Evolutionary conservation across 2,797 vertebrate genomes (phyloP), one percentile per base, ranked within the genome.

Genomic region (Acipenser ruthenus): DNA sequence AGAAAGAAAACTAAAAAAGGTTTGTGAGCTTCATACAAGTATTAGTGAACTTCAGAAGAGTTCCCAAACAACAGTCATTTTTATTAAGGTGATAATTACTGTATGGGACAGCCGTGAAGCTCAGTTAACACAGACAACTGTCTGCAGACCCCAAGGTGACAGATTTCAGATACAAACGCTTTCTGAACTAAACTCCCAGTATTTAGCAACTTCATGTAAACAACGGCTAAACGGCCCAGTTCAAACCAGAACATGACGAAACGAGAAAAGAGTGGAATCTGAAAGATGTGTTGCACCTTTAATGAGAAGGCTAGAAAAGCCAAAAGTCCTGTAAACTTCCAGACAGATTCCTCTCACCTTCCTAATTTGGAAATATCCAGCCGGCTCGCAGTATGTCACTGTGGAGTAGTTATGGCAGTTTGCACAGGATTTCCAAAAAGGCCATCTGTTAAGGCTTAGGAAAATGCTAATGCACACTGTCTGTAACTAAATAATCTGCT

Each of bases 401-500:
- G 48, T 60, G 50, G 56, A 58, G 50, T 49, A 58, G 50, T 49
- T 49, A 49, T 55, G 13, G 9, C 10, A 15, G 18, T 60, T 64
- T 51, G 62, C 52, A 60, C 52, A 62, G 60, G 7, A 55, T 55
- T 56, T 56, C 52, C 65, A 59, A 63, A 70, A 67, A 58, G 23
- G 55, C 62, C 66, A 65, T 68, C 63, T 65, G 62, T 11, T 12
- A 63, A 60, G 49, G 9, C 51, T 23, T 55, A 52, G 18, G 59
- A 67, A 66, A 64, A 67, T 62, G 64, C 15, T 60, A 71, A 70
- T 11, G 23, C 56, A 10, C 62, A 65, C 66, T 67, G 61, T 70
- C 13, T 49, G 15, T 60, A 52, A 63, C 56, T 64, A 70, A 58
- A 67, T 65, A 52, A 53, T 52, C 7, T 7, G 52, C 60, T 67